Evolutionary conservation across 2,888 invertebrate genomes (phyloP), one percentile per base, ranked within the genome.

Genomic region (Mesoligia furuncula): DNA sequence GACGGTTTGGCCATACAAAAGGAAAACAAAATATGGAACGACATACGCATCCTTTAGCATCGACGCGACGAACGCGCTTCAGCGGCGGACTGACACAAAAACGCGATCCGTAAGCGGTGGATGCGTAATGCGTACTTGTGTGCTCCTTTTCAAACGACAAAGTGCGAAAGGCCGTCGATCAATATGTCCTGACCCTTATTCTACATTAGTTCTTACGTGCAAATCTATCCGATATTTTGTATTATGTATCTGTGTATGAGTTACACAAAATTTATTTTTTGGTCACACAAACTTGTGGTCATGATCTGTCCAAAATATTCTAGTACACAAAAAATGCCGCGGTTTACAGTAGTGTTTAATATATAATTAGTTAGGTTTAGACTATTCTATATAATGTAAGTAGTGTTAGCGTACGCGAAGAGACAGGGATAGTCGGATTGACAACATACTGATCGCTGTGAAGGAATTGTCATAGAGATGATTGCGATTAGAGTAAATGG

Each of bases 291-390:
- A 91, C 90, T 92, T 90, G 91, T 91, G 92, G 92, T 93, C 93
- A 93, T 92, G 93, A 95, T 95, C 95, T 95, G 95, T 95, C 95
- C 95, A 95, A 91, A 93, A 93, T 88, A 86, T 89, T 80, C 77
- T 88, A 88, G 85, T 88, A 87, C 89, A 87, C 86, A 80, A 83
- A 69, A 80, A 86, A 82, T 85, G 87, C 82, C 88, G 89, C 85
- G 86, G 86, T 90, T 87, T 85, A 80, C 75, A 87, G 89, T 91
- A 90, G 90, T 85, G 88, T 88, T 84, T 89, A 90, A 87, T 83
- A 79, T 84, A n/a, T n/a, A n/a, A n/a, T n/a, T n/a, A 89, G 77
- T 88, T 90, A 90, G 83, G 88, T 89, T 91, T 92, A 90, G 86
- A 90, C 82, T 91, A 88, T 90, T 89, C 85, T 91, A 83, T 87